Percentiles rank a stretch among this genome's conserved stretches.
Conservation (phyloP, 2,113 vertebrate species). For the Rhegmatorhina hoffmannsi region DNA sequence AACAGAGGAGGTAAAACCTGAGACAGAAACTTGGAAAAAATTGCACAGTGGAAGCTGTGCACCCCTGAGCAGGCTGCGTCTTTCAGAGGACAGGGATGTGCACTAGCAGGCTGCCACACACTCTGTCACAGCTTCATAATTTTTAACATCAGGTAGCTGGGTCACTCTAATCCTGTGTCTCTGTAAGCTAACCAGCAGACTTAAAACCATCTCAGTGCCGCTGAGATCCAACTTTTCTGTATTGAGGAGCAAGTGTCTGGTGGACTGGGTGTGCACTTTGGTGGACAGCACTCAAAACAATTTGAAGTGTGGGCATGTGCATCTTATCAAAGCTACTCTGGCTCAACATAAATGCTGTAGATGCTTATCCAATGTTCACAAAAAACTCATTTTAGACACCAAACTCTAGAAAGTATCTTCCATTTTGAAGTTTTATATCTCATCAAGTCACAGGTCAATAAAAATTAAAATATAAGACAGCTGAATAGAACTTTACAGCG, state of each 20-base stretch:
- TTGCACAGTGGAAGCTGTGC: background rate
- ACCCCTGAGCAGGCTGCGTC: background rate
- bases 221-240: background rate
- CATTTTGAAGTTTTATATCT: background rate
- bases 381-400: background rate
- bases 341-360: background rate
- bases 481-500: background rate
- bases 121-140: background rate
- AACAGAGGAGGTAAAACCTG: background rate
- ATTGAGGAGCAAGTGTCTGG: background rate
- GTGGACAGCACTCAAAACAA: background rate
- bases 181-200: background rate
- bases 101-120: rapidly evolving
- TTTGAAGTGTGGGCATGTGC: background rate
- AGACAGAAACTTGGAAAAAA: background rate
- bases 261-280: background rate
- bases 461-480: background rate
- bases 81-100: background rate
- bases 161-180: background rate
- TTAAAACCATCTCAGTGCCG: background rate
- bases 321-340: background rate
- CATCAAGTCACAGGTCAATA: background rate
- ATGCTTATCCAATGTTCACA: background rate
- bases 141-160: background rate
- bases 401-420: background rate